Conservation (phyloP, 2,113 vertebrate genomes). For the Chunga burmeisteri region DNA sequence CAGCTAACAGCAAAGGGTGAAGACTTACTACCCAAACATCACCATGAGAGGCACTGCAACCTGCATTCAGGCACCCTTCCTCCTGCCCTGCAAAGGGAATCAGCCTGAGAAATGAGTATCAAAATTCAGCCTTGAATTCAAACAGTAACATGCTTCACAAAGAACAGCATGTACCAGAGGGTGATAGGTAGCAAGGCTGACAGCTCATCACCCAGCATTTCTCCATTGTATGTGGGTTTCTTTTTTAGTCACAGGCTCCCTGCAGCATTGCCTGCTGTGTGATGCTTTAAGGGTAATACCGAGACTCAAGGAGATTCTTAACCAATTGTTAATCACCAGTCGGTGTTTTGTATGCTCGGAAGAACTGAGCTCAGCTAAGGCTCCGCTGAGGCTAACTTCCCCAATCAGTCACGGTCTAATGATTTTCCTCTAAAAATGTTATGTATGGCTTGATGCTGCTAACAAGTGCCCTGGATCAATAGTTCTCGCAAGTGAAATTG, state of each 20-base stretch:
- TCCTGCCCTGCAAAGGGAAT: not conserved
- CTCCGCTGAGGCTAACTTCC: not conserved
- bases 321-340: not conserved
- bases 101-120: not conserved
- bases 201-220: conserved; percentile 24
- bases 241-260: not conserved
- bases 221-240: not conserved
- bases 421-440: conserved; percentile 40
- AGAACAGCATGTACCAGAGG: not conserved
- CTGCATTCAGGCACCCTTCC: not conserved
- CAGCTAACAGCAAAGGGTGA: not conserved
- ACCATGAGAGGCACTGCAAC: not conserved
- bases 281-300: not conserved
- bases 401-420: not conserved
- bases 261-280: not conserved
- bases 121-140: not conserved
- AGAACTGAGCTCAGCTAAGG: conserved; percentile 14
- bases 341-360: not conserved
- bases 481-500: not conserved
- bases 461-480: conserved; percentile 10
- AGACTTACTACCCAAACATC: not conserved
- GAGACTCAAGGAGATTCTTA: not conserved
- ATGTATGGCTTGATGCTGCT: not conserved
- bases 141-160: not conserved
- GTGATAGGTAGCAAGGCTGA: not conserved